Base-by-base conservation (phyloP, 2,888 invertebrate genomes). In the Oscheius sp. region DNA sequence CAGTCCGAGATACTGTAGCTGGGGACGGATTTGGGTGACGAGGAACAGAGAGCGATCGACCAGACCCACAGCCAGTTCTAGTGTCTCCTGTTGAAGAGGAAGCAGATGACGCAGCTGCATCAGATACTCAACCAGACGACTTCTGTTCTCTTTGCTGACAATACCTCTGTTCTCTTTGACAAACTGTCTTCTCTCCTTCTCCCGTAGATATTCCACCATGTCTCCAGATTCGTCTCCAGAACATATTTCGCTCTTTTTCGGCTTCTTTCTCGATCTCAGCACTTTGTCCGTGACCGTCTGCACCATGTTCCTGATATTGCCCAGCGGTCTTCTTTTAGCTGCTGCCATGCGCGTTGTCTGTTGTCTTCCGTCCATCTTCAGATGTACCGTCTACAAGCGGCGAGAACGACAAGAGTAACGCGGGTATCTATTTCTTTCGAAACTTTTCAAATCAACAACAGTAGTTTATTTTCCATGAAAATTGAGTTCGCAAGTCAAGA, bases 51-150 rank as follows among this genome's bases (percentile, higher is more conserved):
- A 63, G 5, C 63, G 63, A 21, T 63, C 63, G 21, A 63, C 48
- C 5, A 63, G 7, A 2, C 48, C 13, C n/a, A 63, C 63, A 32
- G 63, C 63, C 63, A 63, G 29, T 63, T 63, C 48, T 3, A 63
- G 13, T 9, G 63, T 63, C 21, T 48, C 63, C 63, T 63, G 48
- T 32, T 63, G 48, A 47, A 63, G n/a, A 47, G 47, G 21, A 32
- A 58, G 58, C 58, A 7, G 4, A 21, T 63, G 29, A 11, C 33
- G n/a, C 47, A 63, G n/a, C 11, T n/a, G 32, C 13, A 47, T 32
- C 48, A 63, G 47, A 29, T 48, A 63, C 7, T 63, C 48, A 4
- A 63, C 63, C 21, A 63, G 48, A 21, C 47, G 47, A 48, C 48
- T n/a, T n/a, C 63, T 7, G n/a, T 63, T 63, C 29, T 29, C 33